A percentile compares a stretch with the other conserved stretches of the same genome.
Conservation (phyloP, 1,140 invertebrate species). For the Saccostrea cuccullata region DNA sequence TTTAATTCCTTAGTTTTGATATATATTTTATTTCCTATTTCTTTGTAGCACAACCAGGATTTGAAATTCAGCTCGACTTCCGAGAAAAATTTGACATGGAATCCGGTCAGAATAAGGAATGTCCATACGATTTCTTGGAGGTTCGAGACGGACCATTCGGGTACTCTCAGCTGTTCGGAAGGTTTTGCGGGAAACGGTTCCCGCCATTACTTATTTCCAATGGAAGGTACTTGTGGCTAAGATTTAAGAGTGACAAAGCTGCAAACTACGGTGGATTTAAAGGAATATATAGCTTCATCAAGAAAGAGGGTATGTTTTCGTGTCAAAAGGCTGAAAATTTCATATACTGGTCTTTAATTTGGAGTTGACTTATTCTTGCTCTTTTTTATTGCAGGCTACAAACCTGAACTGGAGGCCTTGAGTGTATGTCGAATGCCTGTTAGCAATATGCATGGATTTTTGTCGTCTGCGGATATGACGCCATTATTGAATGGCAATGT, state of each 20-base stretch:
- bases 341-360: no score
- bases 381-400: conserved; percentile 42
- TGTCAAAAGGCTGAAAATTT: not conserved
- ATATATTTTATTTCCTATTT: no score
- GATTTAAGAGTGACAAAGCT: conserved; percentile 90
- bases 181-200: conserved; percentile 88
- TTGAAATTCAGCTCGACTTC: conserved; percentile 89
- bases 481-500: conserved; percentile 27
- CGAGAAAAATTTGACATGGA: conserved; percentile 90
- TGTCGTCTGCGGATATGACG: conserved; percentile 26
- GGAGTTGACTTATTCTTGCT: no score
- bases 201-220: conserved; percentile 89
- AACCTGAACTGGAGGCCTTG: conserved; percentile 28
- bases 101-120: conserved; percentile 80
- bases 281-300: conserved; percentile 84
- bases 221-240: conserved; percentile 88
- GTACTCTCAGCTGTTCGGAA: conserved; percentile 85
- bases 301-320: conserved; percentile 59
- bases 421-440: conserved; percentile 11
- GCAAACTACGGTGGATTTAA: conserved; percentile 90
- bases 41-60: conserved; percentile 86
- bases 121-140: conserved; percentile 91
- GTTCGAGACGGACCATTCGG: conserved; percentile 90
- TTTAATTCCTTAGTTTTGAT: no score
- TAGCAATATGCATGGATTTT: not conserved